Evolutionary conservation across 2,888 invertebrate species (phyloP).

Genomic region (Drosophila anomelani): DNA sequence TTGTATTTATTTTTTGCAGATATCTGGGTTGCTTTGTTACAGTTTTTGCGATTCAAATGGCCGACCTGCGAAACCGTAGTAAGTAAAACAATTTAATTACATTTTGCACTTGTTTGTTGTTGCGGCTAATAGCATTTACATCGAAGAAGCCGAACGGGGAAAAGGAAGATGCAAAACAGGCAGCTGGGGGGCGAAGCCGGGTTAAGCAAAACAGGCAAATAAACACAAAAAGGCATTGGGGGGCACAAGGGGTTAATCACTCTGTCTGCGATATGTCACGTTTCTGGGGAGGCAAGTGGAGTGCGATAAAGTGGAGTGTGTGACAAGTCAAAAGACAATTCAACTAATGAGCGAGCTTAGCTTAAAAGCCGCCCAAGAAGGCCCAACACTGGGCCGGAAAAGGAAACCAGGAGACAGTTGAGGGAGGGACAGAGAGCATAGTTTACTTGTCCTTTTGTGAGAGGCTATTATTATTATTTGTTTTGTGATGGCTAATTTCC

Average conservation of each 20-base stretch:
- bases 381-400: conserved; percentile 3
- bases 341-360: conserved; percentile 49
- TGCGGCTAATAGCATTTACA: conserved; percentile 67
- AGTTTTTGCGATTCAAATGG: conserved; percentile 40
- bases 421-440: no score
- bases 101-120: conserved; percentile 55
- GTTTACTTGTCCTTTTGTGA: background rate
- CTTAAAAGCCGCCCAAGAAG: conserved; percentile 20
- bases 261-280: conserved; percentile 64
- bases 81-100: conserved; percentile 78
- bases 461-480: background rate
- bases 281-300: conserved; percentile 55
- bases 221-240: conserved; percentile 20
- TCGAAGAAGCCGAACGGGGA: conserved; percentile 17
- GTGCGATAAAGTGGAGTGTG: conserved; percentile 47
- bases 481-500: background rate
- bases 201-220: conserved; percentile 9
- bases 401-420: background rate
- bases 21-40: conserved; percentile 54
- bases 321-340: conserved; percentile 53
- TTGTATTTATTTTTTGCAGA: background rate
- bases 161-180: conserved; percentile 11
- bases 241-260: conserved; percentile 30
- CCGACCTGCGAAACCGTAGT: conserved; percentile 73
- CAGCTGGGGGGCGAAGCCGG: background rate